Base-by-base conservation (phyloP, 2,888 invertebrate genomes). In the Napeogenes inachia region DNA sequence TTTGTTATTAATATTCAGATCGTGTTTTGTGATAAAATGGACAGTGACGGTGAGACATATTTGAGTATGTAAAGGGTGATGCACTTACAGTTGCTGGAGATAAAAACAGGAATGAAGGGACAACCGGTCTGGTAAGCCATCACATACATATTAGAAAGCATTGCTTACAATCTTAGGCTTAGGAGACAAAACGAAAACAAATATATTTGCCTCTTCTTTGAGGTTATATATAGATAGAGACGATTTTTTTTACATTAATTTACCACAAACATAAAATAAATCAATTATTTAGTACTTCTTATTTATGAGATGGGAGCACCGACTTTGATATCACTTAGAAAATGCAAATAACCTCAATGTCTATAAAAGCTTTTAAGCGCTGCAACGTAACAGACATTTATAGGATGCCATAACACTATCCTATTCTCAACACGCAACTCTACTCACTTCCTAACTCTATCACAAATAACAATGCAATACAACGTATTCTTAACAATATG, bases 71-170 rank as follows among this genome's bases (percentile, higher is more conserved):
- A 73, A 72, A 73, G 81, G 75, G 84, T 75, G 80, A 85, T 88
- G 87, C 85, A 84, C 77, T 79, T 86, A 79, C 76, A 83, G 75
- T 71, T 77, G 82, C 74, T 84, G 77, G 77, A 81, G 64, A 74
- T 82, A 72, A 78, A 79, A 74, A 74, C 74, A 70, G 76, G 80
- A 80, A 89, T 90, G 89, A 89, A 87, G 85, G 90, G 88, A 73
- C 88, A 87, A 88, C 89, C 90, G 88, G 89, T 90, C 86, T 90
- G 89, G 89, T 90, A 81, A 90, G 89, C 82, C 71, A 72, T 75
- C 59, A 21, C 21, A 21, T 21, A 21, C 21, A 62, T 71, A 77
- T 70, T 78, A 79, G 79, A 79, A 79, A 82, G 78, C 78, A 72
- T 65, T 62, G 66, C 60, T 62, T 66, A 65, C 60, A 65, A 56